Base-by-base conservation (phyloP, 2,888 invertebrate genomes). In the Eupithecia vulgata region DNA sequence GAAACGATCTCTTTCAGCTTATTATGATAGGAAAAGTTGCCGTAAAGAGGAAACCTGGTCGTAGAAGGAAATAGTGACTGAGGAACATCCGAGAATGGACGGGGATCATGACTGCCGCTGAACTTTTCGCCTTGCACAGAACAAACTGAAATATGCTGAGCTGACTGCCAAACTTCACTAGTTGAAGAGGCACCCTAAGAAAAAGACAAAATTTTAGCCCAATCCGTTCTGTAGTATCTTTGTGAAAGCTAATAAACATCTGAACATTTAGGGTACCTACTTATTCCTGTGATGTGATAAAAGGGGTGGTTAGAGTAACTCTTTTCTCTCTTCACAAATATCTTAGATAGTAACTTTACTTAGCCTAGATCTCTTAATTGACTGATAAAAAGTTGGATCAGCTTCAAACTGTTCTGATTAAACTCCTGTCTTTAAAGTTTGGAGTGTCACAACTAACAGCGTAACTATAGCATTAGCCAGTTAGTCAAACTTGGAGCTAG, bases 401-500 rank as follows among this genome's bases (percentile, higher is more conserved):
- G 48, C 21, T 52, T 52, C 48, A n/a, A 52, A 10, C 48, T 52
- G 48, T 52, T 52, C 48, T 21, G 30, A 59, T n/a, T n/a, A n/a
- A n/a, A n/a, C n/a, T 57, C 25, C 57, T 61, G 8, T 34, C 61
- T 62, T 2, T 13, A 8, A 64, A 64, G 37, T 64, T 64, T n/a
- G 4, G 21, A 64, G 34, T 30, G 62, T 64, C n/a, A 8, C 37
- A 64, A 37, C 15, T 21, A 37, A 40, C 59, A 25, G 17, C 25
- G 42, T 40, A 65, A 65, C 64, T 57, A 30, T 57, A 52, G 35
- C 15, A 40, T 52, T 21, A 61, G 34, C 67, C 37, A 62, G 67
- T 42, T 67, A 48, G 52, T 52, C 34, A 52, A 68, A 70, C 25
- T 69, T 70, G 17, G 35, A 64, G 69, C 59, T 61, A 57, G 48